Evolutionary conservation across 1,140 invertebrate species (phyloP), one percentile per base, ranked within the genome.

Genomic region (Ostrea denselamellosa): DNA sequence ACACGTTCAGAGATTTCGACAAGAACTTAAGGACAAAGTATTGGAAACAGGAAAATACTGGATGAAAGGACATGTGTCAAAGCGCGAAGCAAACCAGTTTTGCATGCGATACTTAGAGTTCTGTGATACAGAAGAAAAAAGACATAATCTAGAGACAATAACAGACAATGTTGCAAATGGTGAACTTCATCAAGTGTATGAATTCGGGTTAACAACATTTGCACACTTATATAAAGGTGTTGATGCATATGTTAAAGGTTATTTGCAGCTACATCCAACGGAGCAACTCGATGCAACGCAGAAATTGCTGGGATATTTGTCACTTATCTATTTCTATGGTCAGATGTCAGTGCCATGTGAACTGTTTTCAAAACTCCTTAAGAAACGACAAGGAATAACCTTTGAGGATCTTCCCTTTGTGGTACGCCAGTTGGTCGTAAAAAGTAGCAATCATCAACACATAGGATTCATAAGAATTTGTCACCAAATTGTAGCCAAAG

Each of bases 121-220:
- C 8, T 81, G 65, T 81, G 86, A 87, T 34, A 71, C 86, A 14
- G 83, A 77, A 17, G 51, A 56, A 25, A 89, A 85, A 34, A 84
- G 28, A 53, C 17, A 71, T 17, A 58, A 65, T 34, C 62, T 89
- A 12, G 17, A 77, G 25, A 14, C 51, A 51, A 34, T 89, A 0
- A 51, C 54, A 2, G 65, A 81, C 4, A 53, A 87, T 77, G 88
- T 87, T n/a, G 17, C 9, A 14, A 25, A 44, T 2, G 83, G 82
- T 9, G 52, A 62, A 54, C 12, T 4, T 34, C 86, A 87, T 77
- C 68, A 71, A 19, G 71, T 89, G 12, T 89, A 87, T 34, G 85
- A 89, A 68, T 89, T 89, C 56, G 88, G 88, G 9, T 82, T 89
- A 5, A 85, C 88, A 12, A 82, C 86, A 54, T 89, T 84, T 58